Evolutionary conservation across 2,113 vertebrate genomes (phyloP).

Genomic region (Chamaea fasciata): DNA sequence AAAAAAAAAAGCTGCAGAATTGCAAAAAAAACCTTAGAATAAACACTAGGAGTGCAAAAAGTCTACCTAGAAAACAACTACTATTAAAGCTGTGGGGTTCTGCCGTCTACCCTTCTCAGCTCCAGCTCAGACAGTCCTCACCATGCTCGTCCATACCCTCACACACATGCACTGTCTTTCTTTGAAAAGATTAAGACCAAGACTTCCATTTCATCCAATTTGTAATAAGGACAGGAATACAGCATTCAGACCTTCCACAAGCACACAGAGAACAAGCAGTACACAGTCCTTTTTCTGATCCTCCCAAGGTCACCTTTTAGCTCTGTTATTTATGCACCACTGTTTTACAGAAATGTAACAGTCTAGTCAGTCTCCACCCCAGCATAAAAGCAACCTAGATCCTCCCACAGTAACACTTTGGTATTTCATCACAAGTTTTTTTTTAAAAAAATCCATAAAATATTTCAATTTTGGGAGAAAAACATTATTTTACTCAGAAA

Average conservation of each 20-base stretch:
- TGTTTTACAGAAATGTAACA: background rate
- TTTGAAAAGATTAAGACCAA: background rate
- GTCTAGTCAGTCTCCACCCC: background rate
- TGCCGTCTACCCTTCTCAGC: background rate
- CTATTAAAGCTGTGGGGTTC: background rate
- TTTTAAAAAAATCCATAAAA: background rate
- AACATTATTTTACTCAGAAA: background rate
- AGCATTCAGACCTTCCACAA: background rate
- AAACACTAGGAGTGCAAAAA: background rate
- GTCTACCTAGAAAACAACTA: background rate
- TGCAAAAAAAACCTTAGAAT: background rate
- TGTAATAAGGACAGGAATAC: background rate
- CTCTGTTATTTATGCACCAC: background rate
- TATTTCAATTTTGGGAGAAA: accelerated
- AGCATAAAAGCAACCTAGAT: background rate
- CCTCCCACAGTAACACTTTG: background rate
- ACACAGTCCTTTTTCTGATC: background rate
- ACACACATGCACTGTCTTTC: background rate
- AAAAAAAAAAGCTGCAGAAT: background rate
- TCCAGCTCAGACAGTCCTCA: background rate
- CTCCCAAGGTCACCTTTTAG: slow-evolving; percentile 16
- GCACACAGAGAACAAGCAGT: background rate
- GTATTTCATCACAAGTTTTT: background rate
- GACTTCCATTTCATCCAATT: background rate
- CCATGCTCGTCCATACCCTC: accelerated